Conservation (phyloP, 2,888 invertebrate genomes). For the Apamea epomidion region DNA sequence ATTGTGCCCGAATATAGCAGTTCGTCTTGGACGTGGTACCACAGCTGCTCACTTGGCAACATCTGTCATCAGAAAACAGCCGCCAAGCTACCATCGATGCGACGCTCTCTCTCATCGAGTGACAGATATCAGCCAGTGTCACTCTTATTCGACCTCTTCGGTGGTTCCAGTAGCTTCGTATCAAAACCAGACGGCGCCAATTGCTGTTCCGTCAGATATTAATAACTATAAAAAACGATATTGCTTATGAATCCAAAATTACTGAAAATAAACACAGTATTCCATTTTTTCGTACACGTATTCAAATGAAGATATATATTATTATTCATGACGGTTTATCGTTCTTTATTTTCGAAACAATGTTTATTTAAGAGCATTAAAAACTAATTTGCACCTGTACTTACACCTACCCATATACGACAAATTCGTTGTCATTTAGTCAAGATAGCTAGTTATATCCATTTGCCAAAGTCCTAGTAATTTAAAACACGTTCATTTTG, state of each 20-base stretch:
- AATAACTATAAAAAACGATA: background rate
- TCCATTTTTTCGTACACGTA: background rate
- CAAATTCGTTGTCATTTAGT: constrained; percentile 14
- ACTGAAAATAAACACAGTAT: background rate
- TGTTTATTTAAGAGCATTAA: constrained; percentile 7
- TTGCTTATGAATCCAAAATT: background rate
- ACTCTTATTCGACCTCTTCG: background rate
- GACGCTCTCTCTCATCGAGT: background rate
- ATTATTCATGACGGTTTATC: background rate
- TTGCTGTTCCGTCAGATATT: background rate
- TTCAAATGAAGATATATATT: background rate
- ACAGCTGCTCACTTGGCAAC: background rate
- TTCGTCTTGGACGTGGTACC: background rate
- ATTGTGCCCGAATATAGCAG: too few species aligned
- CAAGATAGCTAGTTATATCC: constrained; percentile 11
- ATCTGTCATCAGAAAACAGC: background rate
- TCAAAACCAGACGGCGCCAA: background rate
- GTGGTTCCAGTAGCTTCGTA: background rate
- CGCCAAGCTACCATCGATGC: background rate
- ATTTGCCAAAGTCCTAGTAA: constrained; percentile 19
- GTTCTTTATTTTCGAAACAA: constrained; percentile 5
- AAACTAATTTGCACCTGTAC: constrained; percentile 33
- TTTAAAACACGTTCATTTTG: constrained; percentile 20
- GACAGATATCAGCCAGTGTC: background rate
- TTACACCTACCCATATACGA: constrained; percentile 22